Evolutionary conservation across 2,888 invertebrate genomes (phyloP).

Genomic region (Spatulosminthurus flaviceps): DNA sequence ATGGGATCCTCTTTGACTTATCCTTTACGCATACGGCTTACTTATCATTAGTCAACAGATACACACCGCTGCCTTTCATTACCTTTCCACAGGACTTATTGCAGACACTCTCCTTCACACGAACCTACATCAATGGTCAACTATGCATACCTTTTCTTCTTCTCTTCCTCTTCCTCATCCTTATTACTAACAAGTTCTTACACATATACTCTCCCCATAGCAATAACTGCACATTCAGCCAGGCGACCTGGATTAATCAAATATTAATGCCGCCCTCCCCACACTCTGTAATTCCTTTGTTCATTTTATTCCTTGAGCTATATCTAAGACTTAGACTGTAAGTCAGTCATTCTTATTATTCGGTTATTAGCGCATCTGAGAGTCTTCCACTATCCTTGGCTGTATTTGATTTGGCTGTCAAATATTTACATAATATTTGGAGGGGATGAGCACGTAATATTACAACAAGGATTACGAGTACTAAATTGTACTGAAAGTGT

Average conservation of each 20-base stretch:
- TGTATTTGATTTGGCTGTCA: too few species aligned
- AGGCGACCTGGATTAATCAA: constrained; percentile 19
- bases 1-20: constrained; percentile 48
- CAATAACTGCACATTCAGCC: not conserved
- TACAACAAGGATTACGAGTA: not conserved
- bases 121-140: too few species aligned
- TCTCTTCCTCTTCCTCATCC: too few species aligned
- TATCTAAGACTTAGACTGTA: too few species aligned
- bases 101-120: constrained; percentile 8
- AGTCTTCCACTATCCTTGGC: too few species aligned
- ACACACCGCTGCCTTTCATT: constrained; percentile 2
- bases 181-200: too few species aligned
- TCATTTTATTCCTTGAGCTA: too few species aligned
- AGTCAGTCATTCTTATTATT: too few species aligned
- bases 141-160: too few species aligned
- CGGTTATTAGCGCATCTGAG: too few species aligned
- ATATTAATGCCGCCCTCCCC: not conserved
- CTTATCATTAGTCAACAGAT: constrained; percentile 14
- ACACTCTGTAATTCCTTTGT: not conserved
- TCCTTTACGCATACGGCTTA: constrained; percentile 2
- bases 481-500: not conserved
- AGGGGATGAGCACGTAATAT: not conserved
- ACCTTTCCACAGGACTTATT: not conserved
- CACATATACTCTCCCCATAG: not conserved
- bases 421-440: constrained; percentile 12